Percentiles rank a stretch among this genome's conserved stretches.
Conservation (phyloP, 2,888 invertebrate genomes). For the Heliconius charithonia region DNA sequence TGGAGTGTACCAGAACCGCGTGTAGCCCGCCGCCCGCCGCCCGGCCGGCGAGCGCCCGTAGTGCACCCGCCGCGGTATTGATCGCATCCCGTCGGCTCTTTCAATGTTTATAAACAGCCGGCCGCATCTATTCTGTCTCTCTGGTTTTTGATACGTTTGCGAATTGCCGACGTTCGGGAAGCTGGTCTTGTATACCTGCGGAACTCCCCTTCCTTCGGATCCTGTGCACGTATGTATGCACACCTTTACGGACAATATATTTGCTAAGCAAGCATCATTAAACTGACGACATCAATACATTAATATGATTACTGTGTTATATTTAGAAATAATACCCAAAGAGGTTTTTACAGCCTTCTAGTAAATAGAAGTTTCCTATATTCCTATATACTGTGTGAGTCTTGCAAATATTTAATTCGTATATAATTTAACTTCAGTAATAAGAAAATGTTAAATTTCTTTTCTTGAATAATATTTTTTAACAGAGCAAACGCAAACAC, state of each 20-base stretch:
- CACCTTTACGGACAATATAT: conserved; percentile 52
- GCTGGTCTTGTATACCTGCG: conserved; percentile 62
- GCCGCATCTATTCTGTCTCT: conserved; percentile 69
- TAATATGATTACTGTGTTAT: conserved; percentile 48
- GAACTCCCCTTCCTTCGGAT: conserved; percentile 59
- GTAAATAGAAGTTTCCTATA: background rate
- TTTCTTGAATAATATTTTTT: conserved; percentile 37
- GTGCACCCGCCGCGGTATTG: conserved; percentile 66
- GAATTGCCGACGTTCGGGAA: conserved; percentile 59
- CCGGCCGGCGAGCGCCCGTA: conserved; percentile 63
- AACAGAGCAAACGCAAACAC: conserved; percentile 28
- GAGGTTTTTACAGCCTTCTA: background rate
- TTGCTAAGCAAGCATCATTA: conserved; percentile 53
- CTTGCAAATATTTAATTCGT: background rate
- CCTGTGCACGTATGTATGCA: conserved; percentile 73
- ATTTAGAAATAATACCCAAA: conserved; percentile 41
- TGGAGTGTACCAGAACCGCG: conserved; percentile 55
- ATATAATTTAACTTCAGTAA: no score
- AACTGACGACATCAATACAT: conserved; percentile 52
- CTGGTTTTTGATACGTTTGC: conserved; percentile 72
- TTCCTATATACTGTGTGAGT: background rate
- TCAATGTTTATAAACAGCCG: conserved; percentile 83
- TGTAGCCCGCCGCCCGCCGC: conserved; percentile 26
- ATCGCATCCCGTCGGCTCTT: conserved; percentile 67
- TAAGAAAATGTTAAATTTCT: conserved; percentile 35